These are phyloP conservation scores for Heliconius melpomene DNA, from an alignment of 1,140 invertebrate species.

Conservation along the genomic window DNA sequence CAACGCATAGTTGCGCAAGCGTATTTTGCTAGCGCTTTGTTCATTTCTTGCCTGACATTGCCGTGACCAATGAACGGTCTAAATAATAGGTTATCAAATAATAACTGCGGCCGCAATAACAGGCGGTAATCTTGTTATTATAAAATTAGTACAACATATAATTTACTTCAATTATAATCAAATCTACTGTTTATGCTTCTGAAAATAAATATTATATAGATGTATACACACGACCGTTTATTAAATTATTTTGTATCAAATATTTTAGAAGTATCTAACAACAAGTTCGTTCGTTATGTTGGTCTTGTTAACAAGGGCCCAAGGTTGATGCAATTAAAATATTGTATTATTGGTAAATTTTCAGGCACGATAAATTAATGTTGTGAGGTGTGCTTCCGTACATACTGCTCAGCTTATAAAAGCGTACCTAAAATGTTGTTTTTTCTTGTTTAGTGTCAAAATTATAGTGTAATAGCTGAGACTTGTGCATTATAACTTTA, in stretches of 20 bases:
- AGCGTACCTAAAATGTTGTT: no score
- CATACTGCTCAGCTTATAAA: no score
- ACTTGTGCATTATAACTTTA: no score
- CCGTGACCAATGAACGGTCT: slow-evolving; percentile 20
- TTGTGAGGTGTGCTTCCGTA: no score
- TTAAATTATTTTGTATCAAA: background rate
- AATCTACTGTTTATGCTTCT: background rate
- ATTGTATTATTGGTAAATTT: no score
- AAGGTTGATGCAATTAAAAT: no score
- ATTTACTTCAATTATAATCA: slow-evolving; percentile 9
- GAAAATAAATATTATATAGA: slow-evolving; percentile 1
- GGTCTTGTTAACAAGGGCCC: no score
- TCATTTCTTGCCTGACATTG: slow-evolving; percentile 31
- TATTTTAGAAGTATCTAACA: background rate
- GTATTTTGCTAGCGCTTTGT: slow-evolving; percentile 27
- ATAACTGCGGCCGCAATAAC: slow-evolving; percentile 12
- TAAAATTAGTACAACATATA: slow-evolving; percentile 6
- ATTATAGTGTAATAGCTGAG: no score
- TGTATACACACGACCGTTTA: background rate
- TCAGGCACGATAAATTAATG: no score
- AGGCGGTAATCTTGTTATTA: slow-evolving; percentile 8
- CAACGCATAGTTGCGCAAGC: slow-evolving; percentile 25
- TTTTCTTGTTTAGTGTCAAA: no score
- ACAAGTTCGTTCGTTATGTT: no score
- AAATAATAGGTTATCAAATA: slow-evolving; percentile 31